Evolutionary conservation across 1,140 invertebrate genomes (phyloP).

Genomic region (Drosophila subobscura): DNA sequence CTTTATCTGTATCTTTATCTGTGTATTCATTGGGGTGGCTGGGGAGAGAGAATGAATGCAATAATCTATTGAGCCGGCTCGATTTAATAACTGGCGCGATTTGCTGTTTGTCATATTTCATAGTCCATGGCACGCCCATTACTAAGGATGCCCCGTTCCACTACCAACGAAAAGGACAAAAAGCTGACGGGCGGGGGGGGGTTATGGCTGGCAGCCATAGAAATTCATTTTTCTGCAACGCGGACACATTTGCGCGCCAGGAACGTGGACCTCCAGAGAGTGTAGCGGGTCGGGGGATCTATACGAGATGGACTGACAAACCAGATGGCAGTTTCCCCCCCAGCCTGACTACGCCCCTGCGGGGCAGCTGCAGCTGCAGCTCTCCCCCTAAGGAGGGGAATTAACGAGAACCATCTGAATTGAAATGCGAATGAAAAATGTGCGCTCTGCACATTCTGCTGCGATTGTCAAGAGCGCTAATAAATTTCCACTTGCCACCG

Average conservation of each 20-base stretch:
- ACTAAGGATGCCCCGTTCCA: too few relatives aligned
- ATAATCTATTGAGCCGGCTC: slow-evolving; percentile 76
- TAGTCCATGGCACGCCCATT: slow-evolving; percentile 16
- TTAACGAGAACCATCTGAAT: slow-evolving; percentile 55
- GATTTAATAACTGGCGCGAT: slow-evolving; percentile 73
- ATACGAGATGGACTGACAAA: not conserved
- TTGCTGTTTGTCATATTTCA: slow-evolving; percentile 77
- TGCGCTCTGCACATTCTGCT: slow-evolving; percentile 65
- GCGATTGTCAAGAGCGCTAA: slow-evolving; percentile 79
- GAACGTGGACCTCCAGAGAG: not conserved
- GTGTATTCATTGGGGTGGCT: not conserved
- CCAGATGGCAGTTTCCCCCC: not conserved
- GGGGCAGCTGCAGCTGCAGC: too few relatives aligned
- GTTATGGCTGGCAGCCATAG: not conserved
- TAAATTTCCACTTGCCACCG: slow-evolving; percentile 63
- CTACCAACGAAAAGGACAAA: not conserved
- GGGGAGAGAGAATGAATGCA: slow-evolving; percentile 62
- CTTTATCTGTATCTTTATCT: not conserved
- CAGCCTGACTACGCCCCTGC: slow-evolving; percentile 6
- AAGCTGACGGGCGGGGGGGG: not conserved
- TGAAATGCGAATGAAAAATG: slow-evolving; percentile 73
- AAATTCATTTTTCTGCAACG: slow-evolving; percentile 49
- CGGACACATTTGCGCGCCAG: slow-evolving; percentile 35
- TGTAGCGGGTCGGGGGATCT: not conserved
- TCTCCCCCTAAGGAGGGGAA: slow-evolving; percentile 9